A percentile compares a stretch with the other conserved stretches of the same genome.
phyloP scores from a whole-genome alignment of 1,140 invertebrate species.

The Sesamia nonagrioides region DNA sequence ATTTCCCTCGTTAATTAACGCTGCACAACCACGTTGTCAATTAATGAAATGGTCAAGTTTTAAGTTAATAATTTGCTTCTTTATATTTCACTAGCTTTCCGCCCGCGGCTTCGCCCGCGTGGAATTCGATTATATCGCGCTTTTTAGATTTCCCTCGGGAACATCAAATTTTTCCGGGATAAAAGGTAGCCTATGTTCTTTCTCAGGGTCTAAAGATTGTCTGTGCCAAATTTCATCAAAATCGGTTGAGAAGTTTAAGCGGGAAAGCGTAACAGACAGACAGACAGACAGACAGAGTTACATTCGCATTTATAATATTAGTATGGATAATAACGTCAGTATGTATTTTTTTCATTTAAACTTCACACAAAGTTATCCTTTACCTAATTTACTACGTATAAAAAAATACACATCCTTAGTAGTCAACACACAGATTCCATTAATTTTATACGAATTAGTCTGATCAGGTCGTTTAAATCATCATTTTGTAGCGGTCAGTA shows the following conservation, averaged over 20 bases:
- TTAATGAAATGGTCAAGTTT: slow-evolving; percentile 51
- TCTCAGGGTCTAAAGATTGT: no score
- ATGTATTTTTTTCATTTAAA: neutral
- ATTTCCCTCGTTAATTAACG: slow-evolving; percentile 65
- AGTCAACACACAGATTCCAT: slow-evolving; percentile 3
- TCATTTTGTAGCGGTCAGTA: slow-evolving; percentile 44
- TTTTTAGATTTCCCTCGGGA: no score
- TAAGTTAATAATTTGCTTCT: slow-evolving; percentile 15
- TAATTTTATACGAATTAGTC: slow-evolving; percentile 17
- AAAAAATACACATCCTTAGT: slow-evolving; percentile 9
- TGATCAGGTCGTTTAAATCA: slow-evolving; percentile 12
- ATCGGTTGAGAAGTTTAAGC: no score
- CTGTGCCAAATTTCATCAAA: no score
- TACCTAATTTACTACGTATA: slow-evolving; percentile 11
- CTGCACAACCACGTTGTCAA: slow-evolving; percentile 59
- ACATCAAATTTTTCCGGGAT: no score
- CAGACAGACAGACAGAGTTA: no score
- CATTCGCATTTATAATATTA: no score
- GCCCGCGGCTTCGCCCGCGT: no score
- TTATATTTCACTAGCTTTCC: no score
- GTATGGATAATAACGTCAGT: neutral
- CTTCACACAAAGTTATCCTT: neutral
- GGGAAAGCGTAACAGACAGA: no score
- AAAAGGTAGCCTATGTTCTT: no score
- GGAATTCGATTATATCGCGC: no score